phyloP scores from a whole-genome alignment of 2,113 vertebrate genomes.

The Platysteira castanea region DNA sequence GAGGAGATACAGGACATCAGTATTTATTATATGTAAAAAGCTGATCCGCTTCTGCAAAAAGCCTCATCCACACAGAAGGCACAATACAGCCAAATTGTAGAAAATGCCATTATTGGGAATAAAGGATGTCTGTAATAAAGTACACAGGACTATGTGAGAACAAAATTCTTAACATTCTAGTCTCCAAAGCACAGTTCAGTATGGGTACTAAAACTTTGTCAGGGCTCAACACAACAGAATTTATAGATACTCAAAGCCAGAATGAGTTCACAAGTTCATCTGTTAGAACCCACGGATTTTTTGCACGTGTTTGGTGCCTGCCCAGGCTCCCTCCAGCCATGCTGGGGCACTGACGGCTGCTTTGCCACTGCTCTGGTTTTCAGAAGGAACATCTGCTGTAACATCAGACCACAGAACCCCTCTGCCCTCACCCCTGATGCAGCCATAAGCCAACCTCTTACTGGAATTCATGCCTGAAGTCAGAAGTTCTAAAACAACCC shows the following conservation, averaged over 20 bases:
- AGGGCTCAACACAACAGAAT: not conserved
- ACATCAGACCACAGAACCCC: not conserved
- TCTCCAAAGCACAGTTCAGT: not conserved
- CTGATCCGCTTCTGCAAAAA: not conserved
- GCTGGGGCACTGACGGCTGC: not conserved
- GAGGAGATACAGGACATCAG: not conserved
- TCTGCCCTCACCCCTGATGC: not conserved
- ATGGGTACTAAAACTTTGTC: not conserved
- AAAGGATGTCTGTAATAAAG: not conserved
- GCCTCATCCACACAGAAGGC: not conserved
- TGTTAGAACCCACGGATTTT: not conserved
- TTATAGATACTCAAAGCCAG: not conserved
- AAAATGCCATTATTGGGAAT: not conserved
- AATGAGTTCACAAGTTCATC: not conserved
- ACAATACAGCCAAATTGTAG: not conserved
- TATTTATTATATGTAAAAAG: not conserved
- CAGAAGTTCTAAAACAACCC: not conserved
- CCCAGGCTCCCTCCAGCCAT: not conserved
- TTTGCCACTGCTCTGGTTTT: not conserved
- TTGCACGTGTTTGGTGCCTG: not conserved
- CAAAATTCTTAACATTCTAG: not conserved
- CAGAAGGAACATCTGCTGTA: not conserved
- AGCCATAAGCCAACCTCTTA: not conserved
- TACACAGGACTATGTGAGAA: accelerated
- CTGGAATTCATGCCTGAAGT: not conserved